Base-by-base conservation (phyloP, 2,113 vertebrate genomes). In the Chitala chitala region DNA sequence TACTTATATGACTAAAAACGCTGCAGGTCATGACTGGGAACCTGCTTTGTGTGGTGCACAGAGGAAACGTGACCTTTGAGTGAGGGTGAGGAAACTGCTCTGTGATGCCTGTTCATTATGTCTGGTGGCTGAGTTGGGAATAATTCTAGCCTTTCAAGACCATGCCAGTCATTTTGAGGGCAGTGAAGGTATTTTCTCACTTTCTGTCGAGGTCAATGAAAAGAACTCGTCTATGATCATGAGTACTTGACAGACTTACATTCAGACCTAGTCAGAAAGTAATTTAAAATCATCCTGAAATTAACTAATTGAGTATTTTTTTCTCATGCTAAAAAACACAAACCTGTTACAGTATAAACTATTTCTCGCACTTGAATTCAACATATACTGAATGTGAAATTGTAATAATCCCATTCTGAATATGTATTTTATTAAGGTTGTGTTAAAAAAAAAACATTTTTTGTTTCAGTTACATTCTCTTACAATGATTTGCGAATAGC, bases 21-120 rank as follows among this genome's bases (percentile, higher is more conserved):
- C n/a, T n/a, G n/a, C n/a, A n/a, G n/a, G n/a, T n/a, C n/a, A n/a
- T n/a, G n/a, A n/a, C n/a, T n/a, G n/a, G n/a, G n/a, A n/a, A n/a
- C n/a, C n/a, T n/a, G n/a, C n/a, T n/a, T n/a, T n/a, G n/a, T n/a
- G n/a, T n/a, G n/a, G n/a, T n/a, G n/a, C n/a, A n/a, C n/a, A n/a
- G n/a, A n/a, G n/a, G n/a, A n/a, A n/a, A n/a, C n/a, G n/a, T n/a
- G n/a, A n/a, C n/a, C n/a, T n/a, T n/a, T n/a, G n/a, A n/a, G n/a
- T n/a, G n/a, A n/a, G n/a, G n/a, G n/a, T n/a, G n/a, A n/a, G n/a
- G n/a, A n/a, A n/a, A n/a, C n/a, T n/a, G n/a, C n/a, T n/a, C n/a
- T n/a, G n/a, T n/a, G n/a, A n/a, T n/a, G n/a, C n/a, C n/a, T n/a
- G 53, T 13, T 72, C 29, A 59, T 72, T 29, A 42, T 44, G 36